These are phyloP conservation scores for Xenops minutus DNA, from an alignment of 2,797 vertebrate genomes.

Conservation along the genomic window DNA sequence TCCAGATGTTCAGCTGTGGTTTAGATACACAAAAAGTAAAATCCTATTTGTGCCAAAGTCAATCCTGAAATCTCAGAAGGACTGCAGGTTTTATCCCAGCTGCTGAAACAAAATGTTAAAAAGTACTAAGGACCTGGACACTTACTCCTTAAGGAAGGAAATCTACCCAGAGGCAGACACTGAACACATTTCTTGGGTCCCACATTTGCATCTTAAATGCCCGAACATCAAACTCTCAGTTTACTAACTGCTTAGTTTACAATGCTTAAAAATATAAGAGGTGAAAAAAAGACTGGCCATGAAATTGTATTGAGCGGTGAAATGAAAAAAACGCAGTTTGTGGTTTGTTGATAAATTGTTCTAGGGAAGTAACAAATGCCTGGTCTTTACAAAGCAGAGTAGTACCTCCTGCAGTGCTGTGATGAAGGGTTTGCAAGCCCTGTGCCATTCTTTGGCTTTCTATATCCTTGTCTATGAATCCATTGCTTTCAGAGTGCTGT, in stretches of 20 bases:
- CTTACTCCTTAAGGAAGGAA: background rate
- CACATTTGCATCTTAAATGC: background rate
- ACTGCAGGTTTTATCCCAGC: background rate
- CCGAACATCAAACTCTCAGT: background rate
- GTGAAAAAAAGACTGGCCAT: background rate
- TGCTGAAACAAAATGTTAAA: background rate
- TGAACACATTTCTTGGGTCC: background rate
- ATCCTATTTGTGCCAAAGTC: background rate
- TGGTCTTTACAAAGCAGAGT: background rate
- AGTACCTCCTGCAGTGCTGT: background rate
- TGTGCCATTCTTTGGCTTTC: background rate
- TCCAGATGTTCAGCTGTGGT: background rate
- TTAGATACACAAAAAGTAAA: background rate
- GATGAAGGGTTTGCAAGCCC: background rate
- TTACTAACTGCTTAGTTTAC: background rate
- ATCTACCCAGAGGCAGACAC: background rate
- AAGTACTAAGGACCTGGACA: background rate
- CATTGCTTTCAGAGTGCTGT: background rate
- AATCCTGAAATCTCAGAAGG: background rate
- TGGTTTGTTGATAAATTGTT: background rate
- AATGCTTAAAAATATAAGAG: background rate
- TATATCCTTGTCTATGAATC: background rate
- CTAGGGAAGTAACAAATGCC: background rate
- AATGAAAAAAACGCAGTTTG: background rate
- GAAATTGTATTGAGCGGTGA: background rate